Evolutionary conservation across 2,113 vertebrate species (phyloP).

Genomic region (Neofelis nebulosa): DNA sequence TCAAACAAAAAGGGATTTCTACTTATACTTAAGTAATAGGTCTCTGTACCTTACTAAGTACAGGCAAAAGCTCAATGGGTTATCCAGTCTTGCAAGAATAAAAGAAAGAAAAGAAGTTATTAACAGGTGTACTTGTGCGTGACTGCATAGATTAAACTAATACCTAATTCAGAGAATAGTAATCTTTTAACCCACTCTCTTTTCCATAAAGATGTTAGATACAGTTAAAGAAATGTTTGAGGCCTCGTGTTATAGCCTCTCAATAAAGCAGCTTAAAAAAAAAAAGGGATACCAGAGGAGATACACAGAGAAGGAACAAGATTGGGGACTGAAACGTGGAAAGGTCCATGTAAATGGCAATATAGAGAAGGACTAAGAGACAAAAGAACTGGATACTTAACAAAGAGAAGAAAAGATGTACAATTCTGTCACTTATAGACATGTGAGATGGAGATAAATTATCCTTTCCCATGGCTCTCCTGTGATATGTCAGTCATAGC

Average conservation of each 20-base stretch:
- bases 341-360: neutral
- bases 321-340: neutral
- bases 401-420: neutral
- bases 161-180: neutral
- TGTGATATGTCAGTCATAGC: neutral
- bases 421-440: neutral
- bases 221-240: neutral
- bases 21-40: neutral
- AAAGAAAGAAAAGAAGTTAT: conserved; percentile 26
- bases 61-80: neutral
- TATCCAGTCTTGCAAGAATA: neutral
- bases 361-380: neutral
- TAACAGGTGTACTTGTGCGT: neutral
- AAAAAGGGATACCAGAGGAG: neutral
- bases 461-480: neutral
- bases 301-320: neutral
- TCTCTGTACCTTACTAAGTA: neutral
- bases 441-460: neutral
- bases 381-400: neutral
- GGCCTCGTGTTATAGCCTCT: neutral
- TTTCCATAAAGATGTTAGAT: neutral
- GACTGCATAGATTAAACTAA: neutral
- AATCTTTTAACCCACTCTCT: neutral
- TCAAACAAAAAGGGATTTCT: conserved; percentile 6
- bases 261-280: neutral